Evolutionary conservation across 2,113 vertebrate species (phyloP).

Genomic region (Labrus mixtus): DNA sequence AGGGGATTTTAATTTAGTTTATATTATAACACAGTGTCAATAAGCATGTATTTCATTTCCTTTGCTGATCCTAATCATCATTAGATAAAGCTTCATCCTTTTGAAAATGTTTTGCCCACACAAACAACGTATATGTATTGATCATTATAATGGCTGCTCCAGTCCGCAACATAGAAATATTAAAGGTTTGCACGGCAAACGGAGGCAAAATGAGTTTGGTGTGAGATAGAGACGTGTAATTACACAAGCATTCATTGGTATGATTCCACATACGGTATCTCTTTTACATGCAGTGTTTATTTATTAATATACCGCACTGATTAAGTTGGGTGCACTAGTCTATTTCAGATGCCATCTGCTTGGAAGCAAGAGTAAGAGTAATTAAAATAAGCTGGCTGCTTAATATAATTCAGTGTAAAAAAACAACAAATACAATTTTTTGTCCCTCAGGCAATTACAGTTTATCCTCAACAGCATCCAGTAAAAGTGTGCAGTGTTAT

Average conservation of each 20-base stretch:
- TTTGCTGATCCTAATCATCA: constrained; percentile 4
- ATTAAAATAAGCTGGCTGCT: constrained; percentile 79
- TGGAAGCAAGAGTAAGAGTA: constrained; percentile 70
- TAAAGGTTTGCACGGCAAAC: constrained; percentile 19
- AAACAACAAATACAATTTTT: constrained; percentile 68
- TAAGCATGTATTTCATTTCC: not conserved
- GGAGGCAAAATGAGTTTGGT: constrained; percentile 45
- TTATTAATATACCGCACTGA: constrained; percentile 68
- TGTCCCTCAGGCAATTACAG: constrained; percentile 60
- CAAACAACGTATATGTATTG: not conserved
- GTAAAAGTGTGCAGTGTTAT: constrained; percentile 24
- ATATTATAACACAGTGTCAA: not conserved
- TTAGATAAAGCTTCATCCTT: not conserved
- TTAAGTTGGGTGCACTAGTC: constrained; percentile 55
- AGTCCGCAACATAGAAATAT: not conserved
- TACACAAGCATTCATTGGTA: constrained; percentile 36
- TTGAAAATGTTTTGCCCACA: constrained; percentile 4
- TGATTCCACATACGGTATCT: constrained; percentile 40
- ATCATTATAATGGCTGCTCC: not conserved
- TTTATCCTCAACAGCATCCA: constrained; percentile 46
- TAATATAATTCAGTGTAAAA: constrained; percentile 67
- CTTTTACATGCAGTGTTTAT: constrained; percentile 57
- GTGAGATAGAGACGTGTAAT: constrained; percentile 45
- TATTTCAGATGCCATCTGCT: constrained; percentile 77
- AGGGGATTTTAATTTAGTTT: not conserved